These are phyloP conservation scores for Dipodomys stephensi DNA, from an alignment of 2,113 vertebrate genomes.

Conservation along the genomic window DNA sequence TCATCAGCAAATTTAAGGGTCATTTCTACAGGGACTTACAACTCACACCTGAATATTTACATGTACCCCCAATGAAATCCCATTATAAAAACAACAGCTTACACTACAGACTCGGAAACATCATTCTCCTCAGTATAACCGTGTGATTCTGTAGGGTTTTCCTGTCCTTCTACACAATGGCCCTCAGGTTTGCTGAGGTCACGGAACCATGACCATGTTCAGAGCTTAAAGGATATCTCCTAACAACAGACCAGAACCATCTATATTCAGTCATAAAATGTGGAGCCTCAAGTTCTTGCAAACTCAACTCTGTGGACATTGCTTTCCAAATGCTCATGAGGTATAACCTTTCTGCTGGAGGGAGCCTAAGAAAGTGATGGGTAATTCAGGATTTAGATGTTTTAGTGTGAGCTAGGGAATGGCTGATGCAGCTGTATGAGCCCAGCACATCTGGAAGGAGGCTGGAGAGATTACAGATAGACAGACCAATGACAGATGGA, in stretches of 20 bases:
- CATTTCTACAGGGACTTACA: background rate
- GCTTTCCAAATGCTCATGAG: background rate
- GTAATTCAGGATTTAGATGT: background rate
- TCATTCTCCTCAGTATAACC: background rate
- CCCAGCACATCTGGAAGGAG: background rate
- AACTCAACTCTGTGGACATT: background rate
- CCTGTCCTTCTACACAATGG: background rate
- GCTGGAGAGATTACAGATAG: background rate
- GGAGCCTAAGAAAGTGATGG: background rate
- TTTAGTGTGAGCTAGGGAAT: background rate
- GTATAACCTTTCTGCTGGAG: background rate
- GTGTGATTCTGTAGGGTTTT: background rate
- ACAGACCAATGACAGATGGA: too few species aligned
- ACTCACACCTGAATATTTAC: background rate
- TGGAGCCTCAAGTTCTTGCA: background rate
- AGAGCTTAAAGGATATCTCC: background rate
- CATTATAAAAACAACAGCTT: conserved; percentile 33
- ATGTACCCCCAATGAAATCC: background rate
- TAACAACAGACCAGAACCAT: background rate
- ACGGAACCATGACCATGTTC: background rate
- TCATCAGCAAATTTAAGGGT: background rate
- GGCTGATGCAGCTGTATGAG: too few species aligned
- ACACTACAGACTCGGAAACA: background rate
- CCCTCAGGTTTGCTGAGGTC: background rate
- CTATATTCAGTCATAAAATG: background rate